phyloP scores from a whole-genome alignment of 2,797 vertebrate genomes.

The Discoglossus pictus region DNA sequence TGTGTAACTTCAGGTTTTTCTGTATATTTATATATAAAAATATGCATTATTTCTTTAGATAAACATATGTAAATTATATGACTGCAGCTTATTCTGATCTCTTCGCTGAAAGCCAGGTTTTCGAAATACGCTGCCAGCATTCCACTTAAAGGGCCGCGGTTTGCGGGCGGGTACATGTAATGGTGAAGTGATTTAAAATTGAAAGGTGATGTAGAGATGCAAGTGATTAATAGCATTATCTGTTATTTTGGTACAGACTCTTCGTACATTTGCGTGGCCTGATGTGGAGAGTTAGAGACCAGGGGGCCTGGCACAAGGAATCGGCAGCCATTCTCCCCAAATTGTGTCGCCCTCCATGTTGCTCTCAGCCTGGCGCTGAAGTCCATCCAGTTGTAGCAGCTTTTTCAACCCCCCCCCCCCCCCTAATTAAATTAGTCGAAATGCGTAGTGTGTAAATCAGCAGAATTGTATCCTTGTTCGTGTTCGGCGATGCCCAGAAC shows the following conservation, averaged over 20 bases:
- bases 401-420: slow-evolving; percentile 7
- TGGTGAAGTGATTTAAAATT: slow-evolving; percentile 4
- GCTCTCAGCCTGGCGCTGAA: background rate
- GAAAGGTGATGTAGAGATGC: slow-evolving; percentile 15
- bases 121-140: background rate
- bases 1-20: too few relatives aligned
- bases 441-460: slow-evolving; percentile 35
- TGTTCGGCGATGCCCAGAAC: slow-evolving; percentile 12
- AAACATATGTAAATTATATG: too few relatives aligned
- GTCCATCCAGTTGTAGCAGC: background rate
- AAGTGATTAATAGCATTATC: slow-evolving; percentile 15
- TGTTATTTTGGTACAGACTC: background rate
- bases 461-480: slow-evolving; percentile 15
- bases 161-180: background rate
- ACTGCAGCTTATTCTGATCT: too few relatives aligned
- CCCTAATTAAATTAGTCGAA: slow-evolving; percentile 39
- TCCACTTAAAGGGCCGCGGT: background rate
- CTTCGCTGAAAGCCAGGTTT: too few relatives aligned
- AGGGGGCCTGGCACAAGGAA: slow-evolving; percentile 26
- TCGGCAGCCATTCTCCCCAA: background rate
- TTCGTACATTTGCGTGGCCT: background rate
- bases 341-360: slow-evolving; percentile 1
- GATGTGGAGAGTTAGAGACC: slow-evolving; percentile 8
- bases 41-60: too few relatives aligned
- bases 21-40: too few relatives aligned